Evolutionary conservation across 1,140 invertebrate genomes (phyloP).

Genomic region (Reticulitermes speratus): DNA sequence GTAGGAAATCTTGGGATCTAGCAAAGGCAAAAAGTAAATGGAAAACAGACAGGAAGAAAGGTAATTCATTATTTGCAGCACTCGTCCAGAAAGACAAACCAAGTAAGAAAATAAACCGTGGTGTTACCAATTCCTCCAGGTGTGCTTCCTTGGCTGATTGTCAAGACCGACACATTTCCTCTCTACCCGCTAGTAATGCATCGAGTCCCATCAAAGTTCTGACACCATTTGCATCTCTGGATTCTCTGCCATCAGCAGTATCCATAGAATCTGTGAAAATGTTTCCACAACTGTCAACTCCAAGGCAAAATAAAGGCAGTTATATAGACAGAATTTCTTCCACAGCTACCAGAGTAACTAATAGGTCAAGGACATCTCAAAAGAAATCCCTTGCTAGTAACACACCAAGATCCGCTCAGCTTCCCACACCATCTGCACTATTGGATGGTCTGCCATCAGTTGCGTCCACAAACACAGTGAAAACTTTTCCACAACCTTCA

Average conservation of each 20-base stretch:
- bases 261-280: not conserved
- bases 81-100: not conserved
- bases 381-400: not conserved
- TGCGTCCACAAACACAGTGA: not conserved
- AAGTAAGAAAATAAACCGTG: not conserved
- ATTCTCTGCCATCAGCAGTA: not conserved
- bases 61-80: not conserved
- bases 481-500: not conserved
- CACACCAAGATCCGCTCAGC: not conserved
- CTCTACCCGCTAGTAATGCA: not conserved
- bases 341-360: not conserved
- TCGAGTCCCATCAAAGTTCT: not conserved
- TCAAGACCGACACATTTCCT: not conserved
- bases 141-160: not conserved
- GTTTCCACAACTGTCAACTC: not conserved
- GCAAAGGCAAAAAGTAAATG: not conserved
- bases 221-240: not conserved
- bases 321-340: not conserved
- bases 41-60: not conserved
- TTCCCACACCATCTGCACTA: not conserved
- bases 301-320: not conserved
- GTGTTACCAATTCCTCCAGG: not conserved
- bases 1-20: not conserved
- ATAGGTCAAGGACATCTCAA: not conserved
- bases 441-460: not conserved